Base-by-base conservation (phyloP, 2,797 vertebrate species). In the Coilia nasus region DNA sequence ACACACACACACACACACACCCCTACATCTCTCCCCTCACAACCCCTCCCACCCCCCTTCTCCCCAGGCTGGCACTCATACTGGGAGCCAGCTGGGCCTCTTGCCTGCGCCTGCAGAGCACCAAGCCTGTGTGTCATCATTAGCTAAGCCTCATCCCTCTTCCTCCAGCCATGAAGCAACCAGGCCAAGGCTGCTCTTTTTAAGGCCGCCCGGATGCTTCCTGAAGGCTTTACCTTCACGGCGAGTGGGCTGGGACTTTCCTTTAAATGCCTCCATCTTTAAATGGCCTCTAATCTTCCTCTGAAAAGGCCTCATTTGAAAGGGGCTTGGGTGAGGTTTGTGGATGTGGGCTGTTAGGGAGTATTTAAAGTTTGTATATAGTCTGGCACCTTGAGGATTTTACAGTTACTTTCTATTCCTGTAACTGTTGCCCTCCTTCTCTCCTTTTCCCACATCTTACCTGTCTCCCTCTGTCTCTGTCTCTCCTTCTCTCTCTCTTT, bases 161-260 rank as follows among this genome's bases (percentile, higher is more conserved):
- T 6, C 90, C 91, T 91, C 94, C 88, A 89, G 90, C 89, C 88
- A 75, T 86, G 83, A 86, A 86, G 88, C 91, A 90, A 84, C 91
- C 90, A 90, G 91, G 91, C 90, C 89, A 87, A 90, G 88, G 85
- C 91, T 94, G 92, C 93, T 95, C 93, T 93, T 94, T 95, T 94
- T 82, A 87, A 90, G 85, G 87, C 89, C 2, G 82, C 87, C 86
- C 50, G 14, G 50, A 89, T 88, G 82, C 67, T 94, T 94, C 93
- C 91, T 91, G 91, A 90, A 90, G 87, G 93, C 89, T 90, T 93
- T 93, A 92, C 91, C 90, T 90, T 87, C 90, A 90, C 88, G 89
- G 87, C 89, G 90, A 85, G 90, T 93, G 91, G 89, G 90, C 91
- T 93, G 90, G 90, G 91, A 93, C 92, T 88, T 90, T 86, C 85